phyloP scores from a whole-genome alignment of 1,140 invertebrate species.

The Camponotus pennsylvanicus region DNA sequence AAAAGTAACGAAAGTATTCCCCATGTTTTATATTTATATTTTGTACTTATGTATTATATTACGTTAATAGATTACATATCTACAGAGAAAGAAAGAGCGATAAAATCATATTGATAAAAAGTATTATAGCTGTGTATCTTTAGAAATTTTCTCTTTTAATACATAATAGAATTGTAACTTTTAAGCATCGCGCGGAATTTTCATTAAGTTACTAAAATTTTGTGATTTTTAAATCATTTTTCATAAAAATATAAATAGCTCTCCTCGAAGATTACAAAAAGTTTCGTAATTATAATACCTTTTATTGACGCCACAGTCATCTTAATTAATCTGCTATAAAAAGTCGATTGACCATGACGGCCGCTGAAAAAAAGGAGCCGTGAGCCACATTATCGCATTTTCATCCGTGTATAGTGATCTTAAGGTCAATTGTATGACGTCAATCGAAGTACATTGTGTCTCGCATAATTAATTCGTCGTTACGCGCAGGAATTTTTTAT shows the following conservation, averaged over 20 bases:
- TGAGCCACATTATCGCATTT: neutral
- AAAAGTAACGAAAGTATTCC: neutral
- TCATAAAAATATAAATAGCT: neutral
- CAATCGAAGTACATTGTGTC: slow-evolving; percentile 51
- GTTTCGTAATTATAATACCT: neutral
- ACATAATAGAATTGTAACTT: neutral
- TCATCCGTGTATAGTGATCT: slow-evolving; percentile 45
- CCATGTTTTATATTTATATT: neutral
- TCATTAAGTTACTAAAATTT: neutral
- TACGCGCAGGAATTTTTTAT: slow-evolving; percentile 21
- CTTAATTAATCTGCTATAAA: slow-evolving; percentile 11
- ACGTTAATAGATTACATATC: neutral
- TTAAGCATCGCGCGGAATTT: neutral
- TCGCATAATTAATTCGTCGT: slow-evolving; percentile 72
- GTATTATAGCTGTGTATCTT: neutral
- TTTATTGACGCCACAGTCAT: neutral
- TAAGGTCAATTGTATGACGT: slow-evolving; percentile 73
- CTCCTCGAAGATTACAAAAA: neutral
- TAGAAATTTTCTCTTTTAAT: neutral
- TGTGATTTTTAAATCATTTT: neutral
- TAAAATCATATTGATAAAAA: neutral
- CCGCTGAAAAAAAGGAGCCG: neutral
- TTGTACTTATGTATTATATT: too few species aligned
- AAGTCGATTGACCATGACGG: neutral
- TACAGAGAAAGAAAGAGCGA: too few species aligned